These are phyloP conservation scores for Falco peregrinus DNA, from an alignment of 2,797 vertebrate species.

Conservation along the genomic window DNA sequence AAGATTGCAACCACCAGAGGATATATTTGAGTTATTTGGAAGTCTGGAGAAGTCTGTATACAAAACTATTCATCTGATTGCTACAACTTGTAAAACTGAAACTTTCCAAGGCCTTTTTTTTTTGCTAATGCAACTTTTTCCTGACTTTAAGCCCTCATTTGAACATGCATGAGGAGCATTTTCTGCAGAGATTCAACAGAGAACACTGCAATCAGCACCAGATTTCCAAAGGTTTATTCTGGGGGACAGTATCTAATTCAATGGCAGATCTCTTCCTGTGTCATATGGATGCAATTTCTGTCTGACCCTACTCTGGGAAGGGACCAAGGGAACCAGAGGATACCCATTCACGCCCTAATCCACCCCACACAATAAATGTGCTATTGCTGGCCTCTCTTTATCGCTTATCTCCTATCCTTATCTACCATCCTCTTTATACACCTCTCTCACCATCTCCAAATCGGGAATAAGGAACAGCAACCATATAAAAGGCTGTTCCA, in stretches of 20 bases:
- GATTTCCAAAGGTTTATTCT: not conserved
- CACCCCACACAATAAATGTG: not conserved
- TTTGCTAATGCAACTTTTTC: not conserved
- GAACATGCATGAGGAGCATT: not conserved
- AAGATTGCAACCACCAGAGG: not conserved
- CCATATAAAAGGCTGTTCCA: not conserved
- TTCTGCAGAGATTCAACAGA: not conserved
- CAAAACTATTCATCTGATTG: not conserved
- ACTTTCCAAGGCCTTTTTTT: not conserved
- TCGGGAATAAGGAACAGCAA: not conserved
- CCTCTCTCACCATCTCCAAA: not conserved
- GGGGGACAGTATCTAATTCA: not conserved
- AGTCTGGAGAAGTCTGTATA: not conserved
- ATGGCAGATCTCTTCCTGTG: not conserved
- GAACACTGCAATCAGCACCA: not conserved
- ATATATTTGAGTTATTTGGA: not conserved
- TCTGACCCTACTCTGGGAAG: not conserved
- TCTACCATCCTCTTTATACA: not conserved
- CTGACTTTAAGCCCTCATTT: not conserved
- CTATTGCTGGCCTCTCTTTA: not conserved
- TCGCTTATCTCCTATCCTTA: too few relatives aligned
- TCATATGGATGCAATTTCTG: not conserved
- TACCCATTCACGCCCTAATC: not conserved
- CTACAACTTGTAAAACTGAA: not conserved
- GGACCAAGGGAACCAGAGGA: not conserved